Conservation (phyloP, 2,797 vertebrate species). For the Enteromius trimaculatus region DNA sequence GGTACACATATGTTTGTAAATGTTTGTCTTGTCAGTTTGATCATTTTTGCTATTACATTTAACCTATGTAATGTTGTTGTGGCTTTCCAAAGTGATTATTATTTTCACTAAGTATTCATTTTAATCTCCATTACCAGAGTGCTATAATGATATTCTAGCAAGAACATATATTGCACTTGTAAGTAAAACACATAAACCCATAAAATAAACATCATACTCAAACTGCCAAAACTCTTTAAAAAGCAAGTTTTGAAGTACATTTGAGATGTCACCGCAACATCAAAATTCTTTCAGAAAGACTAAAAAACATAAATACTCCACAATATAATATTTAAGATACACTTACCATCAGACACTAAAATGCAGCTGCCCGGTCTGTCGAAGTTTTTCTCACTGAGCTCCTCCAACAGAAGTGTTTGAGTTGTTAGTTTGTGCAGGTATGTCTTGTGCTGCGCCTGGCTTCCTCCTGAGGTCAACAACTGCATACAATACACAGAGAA, state of each 20-base stretch:
- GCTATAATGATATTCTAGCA: background rate
- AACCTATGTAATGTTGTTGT: background rate
- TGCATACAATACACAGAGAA: constrained; percentile 66
- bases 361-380: constrained; percentile 83
- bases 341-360: constrained; percentile 86
- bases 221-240: background rate
- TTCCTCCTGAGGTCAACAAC: constrained; percentile 83
- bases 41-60: background rate
- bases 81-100: background rate
- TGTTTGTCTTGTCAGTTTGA: background rate
- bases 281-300: background rate
- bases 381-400: constrained; percentile 86
- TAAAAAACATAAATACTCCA: background rate
- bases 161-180: background rate
- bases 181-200: too few relatives aligned
- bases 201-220: background rate
- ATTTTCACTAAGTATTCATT: background rate
- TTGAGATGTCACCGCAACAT: background rate
- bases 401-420: constrained; percentile 87
- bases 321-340: background rate
- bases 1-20: too few relatives aligned
- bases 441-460: constrained; percentile 79
- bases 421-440: constrained; percentile 87
- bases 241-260: background rate
- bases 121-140: background rate